Percentiles rank a stretch among this genome's conserved stretches.
Evolutionary conservation across 2,113 vertebrate species (phyloP).

Genomic region (Mastomys coucha): DNA sequence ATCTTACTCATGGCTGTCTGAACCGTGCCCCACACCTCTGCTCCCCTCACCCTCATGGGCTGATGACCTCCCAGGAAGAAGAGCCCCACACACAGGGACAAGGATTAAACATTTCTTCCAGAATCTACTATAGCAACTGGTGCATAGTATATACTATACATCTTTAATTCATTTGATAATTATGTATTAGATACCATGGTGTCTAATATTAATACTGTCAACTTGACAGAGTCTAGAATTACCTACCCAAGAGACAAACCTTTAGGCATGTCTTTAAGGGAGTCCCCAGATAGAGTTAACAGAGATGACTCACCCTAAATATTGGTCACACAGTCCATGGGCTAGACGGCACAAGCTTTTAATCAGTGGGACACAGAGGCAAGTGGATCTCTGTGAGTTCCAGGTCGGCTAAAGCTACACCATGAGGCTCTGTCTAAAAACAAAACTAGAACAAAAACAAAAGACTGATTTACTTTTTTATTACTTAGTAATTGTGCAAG

Average conservation of each 20-base stretch:
- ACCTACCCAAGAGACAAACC: background rate
- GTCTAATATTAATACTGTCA: background rate
- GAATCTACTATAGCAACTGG: background rate
- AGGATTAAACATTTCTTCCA: background rate
- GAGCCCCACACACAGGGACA: background rate
- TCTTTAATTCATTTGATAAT: background rate
- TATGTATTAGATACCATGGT: background rate
- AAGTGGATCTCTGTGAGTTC: background rate
- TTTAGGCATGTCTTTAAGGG: background rate
- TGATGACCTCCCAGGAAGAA: no score
- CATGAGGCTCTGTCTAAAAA: background rate
- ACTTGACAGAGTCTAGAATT: background rate
- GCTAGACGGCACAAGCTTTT: background rate
- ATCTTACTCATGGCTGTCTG: no score
- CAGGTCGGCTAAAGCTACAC: background rate
- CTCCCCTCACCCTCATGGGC: no score
- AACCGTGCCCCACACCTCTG: no score
- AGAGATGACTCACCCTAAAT: background rate
- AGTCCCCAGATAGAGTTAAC: background rate
- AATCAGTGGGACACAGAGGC: background rate
- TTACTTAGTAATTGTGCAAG: background rate
- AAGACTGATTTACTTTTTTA: background rate
- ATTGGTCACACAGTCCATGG: background rate
- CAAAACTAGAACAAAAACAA: background rate
- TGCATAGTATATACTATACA: background rate